Evolutionary conservation across 2,888 invertebrate genomes (phyloP), one percentile per base, ranked within the genome.

Genomic region (Agrotis ipsilon): DNA sequence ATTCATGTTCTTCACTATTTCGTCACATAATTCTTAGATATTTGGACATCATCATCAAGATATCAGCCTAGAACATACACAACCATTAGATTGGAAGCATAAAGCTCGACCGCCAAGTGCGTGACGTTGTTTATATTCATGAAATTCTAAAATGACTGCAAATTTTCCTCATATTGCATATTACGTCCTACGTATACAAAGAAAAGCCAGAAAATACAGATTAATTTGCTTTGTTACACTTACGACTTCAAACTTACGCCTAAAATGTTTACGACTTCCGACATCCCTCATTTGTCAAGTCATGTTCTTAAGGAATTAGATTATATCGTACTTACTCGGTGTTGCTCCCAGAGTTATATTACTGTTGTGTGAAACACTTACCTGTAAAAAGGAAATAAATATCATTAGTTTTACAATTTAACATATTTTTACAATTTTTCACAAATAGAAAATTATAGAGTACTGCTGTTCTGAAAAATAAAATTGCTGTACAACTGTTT

Each of bases 341-440:
- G 19, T 48, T 32, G 21, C 49, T 79, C 61, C 58, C 19, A 45
- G 19, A 11, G 43, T 24, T 24, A 45, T 21, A 39, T 51, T 59
- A 62, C 13, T 27, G 52, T 46, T 24, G 21, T 48, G 54, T 51
- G 11, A 1, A 48, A 60, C 5, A 21, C 81, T 81, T 79, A 79
- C 79, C 79, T 79, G 79, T 43, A 79, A 81, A 68, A 14, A 81
- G 14, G 18, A 57, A 76, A 62, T n/a, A 66, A 72, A 43, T 14
- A 2, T 48, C 0, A 43, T 72, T 67, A 58, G 21, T 32, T 55
- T n/a, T 32, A 6, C 0, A 55, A 3, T 55, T 54, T n/a, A 4
- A 54, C 27, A 27, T 27, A 27, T n/a, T n/a, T n/a, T n/a, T n/a
- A n/a, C n/a, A n/a, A n/a, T n/a, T n/a, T 5, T 27, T 3, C 6